Base-by-base conservation (phyloP, 2,888 invertebrate genomes). In the Muscina levida region DNA sequence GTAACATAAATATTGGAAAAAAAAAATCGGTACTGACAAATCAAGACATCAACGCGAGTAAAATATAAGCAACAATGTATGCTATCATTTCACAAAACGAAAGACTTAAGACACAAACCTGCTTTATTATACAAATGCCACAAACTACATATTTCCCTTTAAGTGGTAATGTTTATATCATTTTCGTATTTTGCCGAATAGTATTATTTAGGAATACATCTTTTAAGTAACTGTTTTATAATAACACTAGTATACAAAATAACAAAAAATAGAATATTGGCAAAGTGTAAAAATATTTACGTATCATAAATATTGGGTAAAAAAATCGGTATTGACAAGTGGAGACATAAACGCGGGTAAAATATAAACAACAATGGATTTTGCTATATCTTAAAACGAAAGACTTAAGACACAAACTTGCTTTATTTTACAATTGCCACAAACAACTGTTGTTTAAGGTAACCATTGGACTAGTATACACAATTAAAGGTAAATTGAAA, bases 101-200 rank as follows among this genome's bases (percentile, higher is more conserved):
- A 57, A 57, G 57, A 57, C 57, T 57, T 57, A 57, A 57, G 57
- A 57, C 57, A 57, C 57, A 57, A 31, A 57, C 57, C 1, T 57
- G 31, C 4, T 57, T 57, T 57, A n/a, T n/a, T 53, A 24, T 26
- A 22, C 22, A 53, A 24, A 53, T 24, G 17, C 51, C 51, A 53
- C 22, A 48, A n/a, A n/a, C n/a, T n/a, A n/a, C n/a, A n/a, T n/a
- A n/a, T n/a, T n/a, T n/a, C n/a, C n/a, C n/a, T n/a, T n/a, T n/a
- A n/a, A n/a, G n/a, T n/a, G n/a, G n/a, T n/a, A n/a, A n/a, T n/a
- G n/a, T n/a, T n/a, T n/a, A n/a, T n/a, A n/a, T n/a, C n/a, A n/a
- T n/a, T n/a, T n/a, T n/a, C n/a, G n/a, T n/a, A n/a, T n/a, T n/a
- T n/a, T n/a, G n/a, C n/a, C n/a, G n/a, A n/a, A n/a, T n/a, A n/a